A percentile compares a stretch with the other conserved stretches of the same genome.
Conservation (phyloP, 1,140 invertebrate species). For the Drosophila teissieri region DNA sequence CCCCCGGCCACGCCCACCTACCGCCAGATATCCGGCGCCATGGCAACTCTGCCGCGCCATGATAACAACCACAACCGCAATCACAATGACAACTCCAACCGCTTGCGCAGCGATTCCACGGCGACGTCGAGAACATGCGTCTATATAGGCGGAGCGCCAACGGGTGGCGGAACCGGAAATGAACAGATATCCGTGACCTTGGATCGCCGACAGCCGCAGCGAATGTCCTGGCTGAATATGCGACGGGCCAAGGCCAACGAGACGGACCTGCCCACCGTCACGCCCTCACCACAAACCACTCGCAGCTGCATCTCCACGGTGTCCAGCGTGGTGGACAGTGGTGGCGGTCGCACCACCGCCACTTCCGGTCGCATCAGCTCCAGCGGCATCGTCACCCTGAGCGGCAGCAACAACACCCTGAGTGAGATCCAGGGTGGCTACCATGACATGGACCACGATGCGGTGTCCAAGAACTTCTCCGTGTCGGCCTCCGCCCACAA, state of each 20-base stretch:
- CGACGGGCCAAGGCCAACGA: conserved; percentile 65
- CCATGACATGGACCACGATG: conserved; percentile 62
- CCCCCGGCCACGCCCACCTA: conserved; percentile 51
- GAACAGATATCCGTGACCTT: conserved; percentile 53
- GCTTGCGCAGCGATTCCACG: conserved; percentile 61
- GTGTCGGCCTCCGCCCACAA: conserved; percentile 67
- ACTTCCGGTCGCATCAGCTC: conserved; percentile 79
- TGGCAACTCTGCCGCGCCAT: conserved; percentile 64
- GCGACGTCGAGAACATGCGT: conserved; percentile 70
- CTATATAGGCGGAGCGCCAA: conserved; percentile 64
- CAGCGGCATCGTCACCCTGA: conserved; percentile 78
- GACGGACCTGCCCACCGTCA: conserved; percentile 55
- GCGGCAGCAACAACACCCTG: conserved; percentile 79
- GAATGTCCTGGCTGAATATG: conserved; percentile 82
- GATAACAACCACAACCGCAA: conserved; percentile 50
- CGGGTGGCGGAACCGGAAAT: conserved; percentile 12
- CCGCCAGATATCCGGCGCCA: conserved; percentile 66
- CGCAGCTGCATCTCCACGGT: conserved; percentile 82
- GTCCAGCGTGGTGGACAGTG: conserved; percentile 73
- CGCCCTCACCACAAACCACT: conserved; percentile 78
- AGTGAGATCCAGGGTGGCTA: conserved; percentile 75
- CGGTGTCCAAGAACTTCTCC: conserved; percentile 71
- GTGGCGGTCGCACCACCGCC: conserved; percentile 77
- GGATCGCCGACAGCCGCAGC: conserved; percentile 74
- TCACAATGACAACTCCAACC: conserved; percentile 32